Conservation (phyloP, 2,113 vertebrate species). For the Smithornis capensis region DNA sequence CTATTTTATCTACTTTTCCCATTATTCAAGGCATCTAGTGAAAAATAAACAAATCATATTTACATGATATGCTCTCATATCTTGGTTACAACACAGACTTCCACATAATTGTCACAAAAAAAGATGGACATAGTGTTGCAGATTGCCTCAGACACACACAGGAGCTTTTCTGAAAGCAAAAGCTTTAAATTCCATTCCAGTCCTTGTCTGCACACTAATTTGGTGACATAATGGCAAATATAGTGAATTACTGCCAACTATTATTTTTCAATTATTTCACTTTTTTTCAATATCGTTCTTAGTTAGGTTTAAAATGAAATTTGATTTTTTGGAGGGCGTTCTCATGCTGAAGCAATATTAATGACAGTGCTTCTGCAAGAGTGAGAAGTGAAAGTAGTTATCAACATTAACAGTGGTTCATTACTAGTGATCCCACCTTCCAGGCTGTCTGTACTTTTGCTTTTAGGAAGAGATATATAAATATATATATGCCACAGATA, state of each 20-base stretch:
- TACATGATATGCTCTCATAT: rapidly evolving
- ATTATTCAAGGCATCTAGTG: not conserved
- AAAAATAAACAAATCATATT: not conserved
- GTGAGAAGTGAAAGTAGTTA: not conserved
- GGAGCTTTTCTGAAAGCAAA: not conserved
- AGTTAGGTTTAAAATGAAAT: not conserved
- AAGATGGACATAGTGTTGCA: not conserved
- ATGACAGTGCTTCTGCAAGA: not conserved
- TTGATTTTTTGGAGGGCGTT: not conserved
- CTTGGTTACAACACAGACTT: not conserved
- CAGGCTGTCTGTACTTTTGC: not conserved
- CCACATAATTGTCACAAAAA: not conserved
- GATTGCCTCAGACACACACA: not conserved
- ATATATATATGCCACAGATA: not conserved
- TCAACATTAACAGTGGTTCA: not conserved
- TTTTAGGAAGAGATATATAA: not conserved
- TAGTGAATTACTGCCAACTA: not conserved
- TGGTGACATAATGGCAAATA: not conserved
- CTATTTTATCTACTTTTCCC: not conserved
- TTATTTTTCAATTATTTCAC: not conserved
- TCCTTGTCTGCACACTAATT: not conserved
- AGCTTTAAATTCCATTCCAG: not conserved
- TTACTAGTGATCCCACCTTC: not conserved
- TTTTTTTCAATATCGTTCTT: not conserved
- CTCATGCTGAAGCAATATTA: not conserved